Base-by-base conservation (phyloP, 2,113 vertebrate species). In the Chionis minor region DNA sequence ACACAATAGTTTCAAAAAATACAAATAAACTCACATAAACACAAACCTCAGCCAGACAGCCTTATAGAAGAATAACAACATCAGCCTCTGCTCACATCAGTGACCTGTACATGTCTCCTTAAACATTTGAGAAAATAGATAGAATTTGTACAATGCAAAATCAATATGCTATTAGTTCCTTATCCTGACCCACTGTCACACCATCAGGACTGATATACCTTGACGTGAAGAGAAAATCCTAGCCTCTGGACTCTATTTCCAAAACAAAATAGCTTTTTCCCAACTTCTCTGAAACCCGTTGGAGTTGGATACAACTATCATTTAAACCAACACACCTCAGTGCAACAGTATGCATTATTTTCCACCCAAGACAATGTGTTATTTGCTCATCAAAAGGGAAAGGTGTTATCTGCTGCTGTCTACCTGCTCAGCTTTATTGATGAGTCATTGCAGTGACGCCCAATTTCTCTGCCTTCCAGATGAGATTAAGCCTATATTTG, bases 111-210 rank as follows among this genome's bases (percentile, higher is more conserved):
- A 56, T 65, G 69, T 84, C 65, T 91, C 26, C 51, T 94, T 89
- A 95, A 94, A 86, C 52, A 67, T 54, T 42, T 78, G 72, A 94
- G 80, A 95, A 94, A 97, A 95, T 42, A 90, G 88, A 79, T 16
- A 72, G 83, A 86, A 95, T 78, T 88, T 91, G 24, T 92, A 91
- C 86, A 88, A 94, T 62, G 86, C 55, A 96, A 96, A 95, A 96
- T 96, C 95, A 94, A 95, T 96, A 96, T 28, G 30, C 94, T 62
- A 91, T 96, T 95, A 96, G 75, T 92, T 94, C 83, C 72, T 91
- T 86, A 70, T 73, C 75, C 88, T 96, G 86, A 95, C 80, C 69
- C 45, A 55, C 67, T 81, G 93, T 66, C 73, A 91, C 86, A 87
- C 59, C 38, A 92, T 84, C 86, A 92, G 86, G 65, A 81, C 77